Base-by-base conservation (phyloP, 2,113 vertebrate genomes). In the human (Homo sapiens) region DNA sequence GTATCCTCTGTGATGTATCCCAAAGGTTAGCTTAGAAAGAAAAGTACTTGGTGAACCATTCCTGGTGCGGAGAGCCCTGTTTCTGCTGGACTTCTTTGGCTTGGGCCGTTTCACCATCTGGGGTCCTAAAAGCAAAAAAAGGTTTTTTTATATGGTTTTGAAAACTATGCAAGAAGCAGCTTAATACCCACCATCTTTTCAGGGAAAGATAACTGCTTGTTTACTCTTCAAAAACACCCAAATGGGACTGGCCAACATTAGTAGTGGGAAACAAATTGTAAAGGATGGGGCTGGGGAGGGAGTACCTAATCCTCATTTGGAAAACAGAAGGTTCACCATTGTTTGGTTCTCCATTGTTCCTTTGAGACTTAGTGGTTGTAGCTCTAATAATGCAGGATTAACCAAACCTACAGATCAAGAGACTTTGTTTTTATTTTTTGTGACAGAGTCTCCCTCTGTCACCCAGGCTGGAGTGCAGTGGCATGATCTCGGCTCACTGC, bases 11-110 rank as follows among this genome's bases (percentile, higher is more conserved):
- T 86, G 45, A 76, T 57, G 43, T 52, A 22, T n/a, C 35, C 45
- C 43, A 59, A 81, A 61, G 76, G 18, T 40, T 12, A 22, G 40
- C 88, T 99, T 98, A 99, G 98, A 99, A 99, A 94, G 99, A 99
- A 98, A 99, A 99, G 98, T 99, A 99, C 97, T 99, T 99, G 79
- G 99, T 99, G 98, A 99, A 99, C 99, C 99, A 99, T 98, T 99
- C 99, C 97, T 99, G 99, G 94, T 99, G 99, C 32, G 99, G 98
- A 85, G 98, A 97, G 81, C 99, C 98, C 97, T 98, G 99, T 2
- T 98, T 99, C 97, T 99, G 99, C 95, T 99, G 99, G 30, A 97
- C 98, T 43, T 98, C 99, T 97, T 99, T 98, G 94, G 97, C 97
- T 90, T 98, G 98, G 75, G 98, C 97, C 76, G 98, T 98, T 96